Percentiles rank a stretch among this genome's conserved stretches.
These are phyloP conservation scores for Rhynchotus rufescens DNA, from an alignment of 2,797 vertebrate genomes.

Conservation along the genomic window DNA sequence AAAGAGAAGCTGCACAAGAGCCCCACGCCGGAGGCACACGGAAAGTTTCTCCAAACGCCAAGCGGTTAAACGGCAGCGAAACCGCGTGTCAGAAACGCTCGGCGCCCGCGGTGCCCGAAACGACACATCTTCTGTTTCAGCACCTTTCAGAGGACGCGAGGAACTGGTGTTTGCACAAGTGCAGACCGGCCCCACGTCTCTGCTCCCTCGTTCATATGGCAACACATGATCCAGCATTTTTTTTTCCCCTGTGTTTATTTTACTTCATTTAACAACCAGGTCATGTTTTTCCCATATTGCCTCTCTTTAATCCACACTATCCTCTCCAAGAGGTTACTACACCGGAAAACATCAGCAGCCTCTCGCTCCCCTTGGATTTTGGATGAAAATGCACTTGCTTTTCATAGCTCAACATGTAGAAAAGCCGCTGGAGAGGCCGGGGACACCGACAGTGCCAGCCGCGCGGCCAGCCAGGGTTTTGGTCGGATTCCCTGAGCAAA, in stretches of 20 bases:
- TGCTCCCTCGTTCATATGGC: not conserved
- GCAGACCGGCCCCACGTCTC: not conserved
- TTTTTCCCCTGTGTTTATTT: not conserved
- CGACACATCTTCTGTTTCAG: not conserved
- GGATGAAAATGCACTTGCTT: fast-evolving
- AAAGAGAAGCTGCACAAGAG: not conserved
- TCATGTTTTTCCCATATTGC: slow-evolving; percentile 10
- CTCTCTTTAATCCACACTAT: not conserved
- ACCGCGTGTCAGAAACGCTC: fast-evolving
- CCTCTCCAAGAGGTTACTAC: not conserved
- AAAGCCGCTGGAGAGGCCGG: fast-evolving
- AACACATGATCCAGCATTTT: not conserved
- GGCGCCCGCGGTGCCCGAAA: not conserved
- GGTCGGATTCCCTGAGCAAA: fast-evolving
- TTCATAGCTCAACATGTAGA: fast-evolving
- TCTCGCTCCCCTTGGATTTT: not conserved
- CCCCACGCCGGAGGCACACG: not conserved
- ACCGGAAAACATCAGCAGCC: not conserved
- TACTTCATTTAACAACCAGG: slow-evolving; percentile 15
- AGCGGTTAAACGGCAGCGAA: not conserved
- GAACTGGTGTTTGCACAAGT: not conserved
- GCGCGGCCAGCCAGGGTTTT: fast-evolving
- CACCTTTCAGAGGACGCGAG: not conserved
- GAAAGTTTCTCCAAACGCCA: not conserved
- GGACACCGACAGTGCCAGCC: fast-evolving